Evolutionary conservation across 2,888 invertebrate species (phyloP).

Genomic region (Cerastis leucographa): DNA sequence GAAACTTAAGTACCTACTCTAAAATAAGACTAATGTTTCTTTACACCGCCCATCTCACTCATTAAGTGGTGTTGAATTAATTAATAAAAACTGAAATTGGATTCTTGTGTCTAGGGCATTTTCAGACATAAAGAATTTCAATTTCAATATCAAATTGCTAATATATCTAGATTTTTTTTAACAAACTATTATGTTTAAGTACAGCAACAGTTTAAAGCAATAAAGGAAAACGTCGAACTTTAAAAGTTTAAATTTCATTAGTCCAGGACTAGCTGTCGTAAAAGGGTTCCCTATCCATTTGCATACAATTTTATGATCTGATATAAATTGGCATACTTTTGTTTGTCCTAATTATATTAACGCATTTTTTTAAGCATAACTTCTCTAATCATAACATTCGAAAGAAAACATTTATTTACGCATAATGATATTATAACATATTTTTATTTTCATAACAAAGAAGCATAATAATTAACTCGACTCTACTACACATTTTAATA

Average conservation of each 20-base stretch:
- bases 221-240: constrained; percentile 54
- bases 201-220: constrained; percentile 45
- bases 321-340: no score
- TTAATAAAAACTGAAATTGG: constrained; percentile 15
- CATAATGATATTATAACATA: no score
- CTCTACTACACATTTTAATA: no score
- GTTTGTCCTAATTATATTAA: no score
- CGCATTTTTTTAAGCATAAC: no score
- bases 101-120: not conserved
- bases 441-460: no score
- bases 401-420: no score
- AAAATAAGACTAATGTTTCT: not conserved
- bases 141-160: constrained; percentile 21
- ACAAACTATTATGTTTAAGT: constrained; percentile 49
- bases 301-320: no score
- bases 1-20: not conserved
- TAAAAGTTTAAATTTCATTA: constrained; percentile 59
- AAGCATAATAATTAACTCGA: no score
- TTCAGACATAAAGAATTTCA: constrained; percentile 16
- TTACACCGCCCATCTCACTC: not conserved
- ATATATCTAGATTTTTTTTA: not conserved
- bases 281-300: constrained; percentile 5
- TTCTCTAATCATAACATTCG: no score
- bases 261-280: constrained; percentile 47
- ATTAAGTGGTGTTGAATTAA: not conserved